A percentile compares a stretch with the other conserved stretches of the same genome.
Conservation (phyloP, 2,888 invertebrate species). For the Lycaena phlaeas region DNA sequence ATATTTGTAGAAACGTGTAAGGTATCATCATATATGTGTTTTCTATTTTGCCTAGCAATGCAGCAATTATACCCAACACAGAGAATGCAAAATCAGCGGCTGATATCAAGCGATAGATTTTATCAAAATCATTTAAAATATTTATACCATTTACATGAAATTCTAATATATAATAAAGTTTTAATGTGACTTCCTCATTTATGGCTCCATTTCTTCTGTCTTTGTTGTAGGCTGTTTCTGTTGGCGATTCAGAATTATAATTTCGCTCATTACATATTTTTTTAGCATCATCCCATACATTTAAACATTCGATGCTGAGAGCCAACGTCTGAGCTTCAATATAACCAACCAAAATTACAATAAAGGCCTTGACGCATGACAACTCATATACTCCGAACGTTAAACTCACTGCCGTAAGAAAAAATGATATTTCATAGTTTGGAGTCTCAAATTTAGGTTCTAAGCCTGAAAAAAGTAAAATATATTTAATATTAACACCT, state of each 20-base stretch:
- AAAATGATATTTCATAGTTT: constrained; percentile 12
- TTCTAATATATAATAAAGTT: constrained; percentile 27
- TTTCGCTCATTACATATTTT: constrained; percentile 11
- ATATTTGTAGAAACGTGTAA: constrained; percentile 35
- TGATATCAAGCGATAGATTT: constrained; percentile 31
- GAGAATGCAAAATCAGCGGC: constrained; percentile 35
- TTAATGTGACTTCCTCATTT: constrained; percentile 29
- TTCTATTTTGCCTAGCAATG: constrained; percentile 40
- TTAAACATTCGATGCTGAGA: constrained; percentile 32
- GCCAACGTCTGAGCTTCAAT: constrained; percentile 40
- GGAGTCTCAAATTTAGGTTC: constrained; percentile 13
- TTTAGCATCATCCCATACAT: constrained; percentile 33
- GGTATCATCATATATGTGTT: constrained; percentile 39
- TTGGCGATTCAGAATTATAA: not conserved
- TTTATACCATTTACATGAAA: constrained; percentile 30
- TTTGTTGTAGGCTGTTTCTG: not conserved
- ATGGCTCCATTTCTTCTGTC: constrained; percentile 18
- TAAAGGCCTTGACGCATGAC: constrained; percentile 30
- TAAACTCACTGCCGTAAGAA: constrained; percentile 2
- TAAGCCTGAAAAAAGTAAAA: constrained; percentile 12
- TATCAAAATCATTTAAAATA: constrained; percentile 29
- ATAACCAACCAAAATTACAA: constrained; percentile 36
- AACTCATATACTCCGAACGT: constrained; percentile 25
- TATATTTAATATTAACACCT: no score
- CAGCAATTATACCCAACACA: constrained; percentile 32